These are phyloP conservation scores for Caenorhabditis sp. DNA, from an alignment of 2,888 invertebrate genomes.

Conservation along the genomic window DNA sequence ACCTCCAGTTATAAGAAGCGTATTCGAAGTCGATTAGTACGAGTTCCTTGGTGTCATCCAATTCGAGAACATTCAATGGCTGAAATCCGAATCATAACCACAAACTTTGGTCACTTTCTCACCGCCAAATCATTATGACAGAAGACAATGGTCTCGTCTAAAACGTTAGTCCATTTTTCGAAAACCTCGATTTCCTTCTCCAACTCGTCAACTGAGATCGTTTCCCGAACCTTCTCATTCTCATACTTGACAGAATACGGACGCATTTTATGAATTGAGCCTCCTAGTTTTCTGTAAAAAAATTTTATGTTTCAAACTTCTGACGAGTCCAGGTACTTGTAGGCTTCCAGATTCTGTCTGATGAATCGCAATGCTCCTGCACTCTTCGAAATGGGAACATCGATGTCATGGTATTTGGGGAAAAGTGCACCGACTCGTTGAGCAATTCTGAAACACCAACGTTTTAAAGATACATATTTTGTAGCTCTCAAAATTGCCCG, in stretches of 20 bases:
- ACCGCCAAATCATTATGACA: constrained; percentile 57
- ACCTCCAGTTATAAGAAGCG: constrained; percentile 57
- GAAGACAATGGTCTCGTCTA: constrained; percentile 53
- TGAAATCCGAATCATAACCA: constrained; percentile 1
- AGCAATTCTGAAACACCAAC: constrained; percentile 25
- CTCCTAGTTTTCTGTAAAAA: constrained; percentile 26
- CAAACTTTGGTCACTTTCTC: too few species aligned
- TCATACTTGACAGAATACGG: constrained; percentile 32
- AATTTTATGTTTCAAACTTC: background rate
- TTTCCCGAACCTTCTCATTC: background rate
- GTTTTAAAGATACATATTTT: background rate
- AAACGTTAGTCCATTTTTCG: constrained; percentile 34
- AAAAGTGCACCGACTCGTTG: constrained; percentile 34
- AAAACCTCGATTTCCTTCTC: constrained; percentile 42
- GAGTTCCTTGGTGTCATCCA: constrained; percentile 33
- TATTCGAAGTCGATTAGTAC: constrained; percentile 59
- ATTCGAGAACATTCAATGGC: constrained; percentile 45
- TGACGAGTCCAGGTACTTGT: background rate
- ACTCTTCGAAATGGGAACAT: constrained; percentile 47
- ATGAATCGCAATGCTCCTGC: constrained; percentile 32
- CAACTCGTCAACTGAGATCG: constrained; percentile 26
- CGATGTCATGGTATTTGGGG: constrained; percentile 40
- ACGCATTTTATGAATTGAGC: constrained; percentile 24
- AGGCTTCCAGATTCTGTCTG: constrained; percentile 26
- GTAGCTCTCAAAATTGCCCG: too few species aligned